These are phyloP conservation scores for Telmatochromis sp. DNA, from an alignment of 2,113 vertebrate species.

Conservation along the genomic window DNA sequence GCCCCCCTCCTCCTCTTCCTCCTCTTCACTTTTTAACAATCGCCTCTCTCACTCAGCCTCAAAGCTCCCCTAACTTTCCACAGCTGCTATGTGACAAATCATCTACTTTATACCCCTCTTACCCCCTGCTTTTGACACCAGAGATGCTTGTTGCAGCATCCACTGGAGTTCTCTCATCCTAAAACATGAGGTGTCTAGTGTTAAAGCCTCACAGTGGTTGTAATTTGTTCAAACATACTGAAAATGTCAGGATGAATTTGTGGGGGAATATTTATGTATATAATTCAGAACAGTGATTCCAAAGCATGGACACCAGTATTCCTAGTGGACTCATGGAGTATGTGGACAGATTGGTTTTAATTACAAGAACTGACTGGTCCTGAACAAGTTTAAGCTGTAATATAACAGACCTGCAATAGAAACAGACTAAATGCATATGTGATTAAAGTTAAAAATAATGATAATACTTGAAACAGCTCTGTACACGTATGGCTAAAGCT, in stretches of 20 bases:
- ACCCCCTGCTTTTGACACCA: constrained; percentile 68
- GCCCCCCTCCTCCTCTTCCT: neutral
- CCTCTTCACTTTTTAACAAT: constrained; percentile 52
- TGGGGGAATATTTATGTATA: neutral
- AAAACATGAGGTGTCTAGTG: neutral
- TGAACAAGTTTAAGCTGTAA: neutral
- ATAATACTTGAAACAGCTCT: neutral
- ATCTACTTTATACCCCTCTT: constrained; percentile 50
- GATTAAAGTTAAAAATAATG: neutral
- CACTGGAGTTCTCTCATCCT: neutral
- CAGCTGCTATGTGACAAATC: constrained; percentile 80
- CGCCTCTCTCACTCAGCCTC: constrained; percentile 65
- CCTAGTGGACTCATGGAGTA: neutral
- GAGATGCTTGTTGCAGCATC: constrained; percentile 73
- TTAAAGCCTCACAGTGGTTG: neutral
- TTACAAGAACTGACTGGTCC: neutral
- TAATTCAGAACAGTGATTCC: neutral
- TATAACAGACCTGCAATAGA: neutral
- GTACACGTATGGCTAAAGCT: neutral
- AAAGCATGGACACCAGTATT: neutral
- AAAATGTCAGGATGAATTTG: neutral
- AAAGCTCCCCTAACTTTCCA: constrained; percentile 74
- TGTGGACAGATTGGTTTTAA: neutral
- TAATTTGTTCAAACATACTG: neutral
- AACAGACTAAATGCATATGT: neutral